A percentile compares a stretch with the other conserved stretches of the same genome.
These are phyloP conservation scores for Hyles vespertilio DNA, from an alignment of 1,140 invertebrate genomes.

Conservation along the genomic window DNA sequence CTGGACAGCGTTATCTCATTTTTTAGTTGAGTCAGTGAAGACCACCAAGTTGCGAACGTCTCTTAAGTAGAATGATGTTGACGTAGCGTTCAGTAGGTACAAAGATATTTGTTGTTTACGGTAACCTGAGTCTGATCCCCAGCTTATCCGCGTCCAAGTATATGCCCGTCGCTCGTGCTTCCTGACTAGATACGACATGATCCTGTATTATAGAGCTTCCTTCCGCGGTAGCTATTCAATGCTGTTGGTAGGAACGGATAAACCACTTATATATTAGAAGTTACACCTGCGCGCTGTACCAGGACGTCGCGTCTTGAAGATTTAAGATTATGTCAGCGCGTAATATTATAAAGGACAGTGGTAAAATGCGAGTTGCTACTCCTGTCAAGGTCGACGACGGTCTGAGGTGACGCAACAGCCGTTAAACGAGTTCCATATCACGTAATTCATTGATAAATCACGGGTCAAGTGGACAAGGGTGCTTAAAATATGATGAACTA, in stretches of 20 bases:
- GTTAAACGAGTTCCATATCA: constrained; percentile 38
- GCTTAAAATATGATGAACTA: too few relatives aligned
- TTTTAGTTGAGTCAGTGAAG: constrained; percentile 23
- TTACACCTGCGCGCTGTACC: constrained; percentile 26
- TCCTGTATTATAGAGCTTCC: constrained; percentile 58
- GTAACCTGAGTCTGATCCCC: constrained; percentile 41
- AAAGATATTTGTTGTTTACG: constrained; percentile 30
- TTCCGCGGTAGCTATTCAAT: constrained; percentile 46
- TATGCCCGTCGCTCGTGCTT: constrained; percentile 44
- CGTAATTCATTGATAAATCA: constrained; percentile 43
- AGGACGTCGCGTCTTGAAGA: neutral
- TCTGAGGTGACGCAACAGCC: constrained; percentile 39
- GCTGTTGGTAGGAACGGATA: constrained; percentile 37
- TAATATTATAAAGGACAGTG: constrained; percentile 12
- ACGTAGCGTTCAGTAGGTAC: constrained; percentile 9
- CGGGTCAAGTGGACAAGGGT: constrained; percentile 25
- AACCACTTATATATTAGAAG: constrained; percentile 50
- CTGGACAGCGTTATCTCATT: constrained; percentile 19
- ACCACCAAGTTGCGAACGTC: constrained; percentile 27
- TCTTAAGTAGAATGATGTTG: constrained; percentile 20
- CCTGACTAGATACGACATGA: constrained; percentile 59
- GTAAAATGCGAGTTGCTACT: constrained; percentile 25
- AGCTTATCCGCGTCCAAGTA: constrained; percentile 52
- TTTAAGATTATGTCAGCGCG: neutral
- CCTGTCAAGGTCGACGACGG: constrained; percentile 37